phyloP scores from a whole-genome alignment of 2,888 invertebrate species.

The Helleia helle region DNA sequence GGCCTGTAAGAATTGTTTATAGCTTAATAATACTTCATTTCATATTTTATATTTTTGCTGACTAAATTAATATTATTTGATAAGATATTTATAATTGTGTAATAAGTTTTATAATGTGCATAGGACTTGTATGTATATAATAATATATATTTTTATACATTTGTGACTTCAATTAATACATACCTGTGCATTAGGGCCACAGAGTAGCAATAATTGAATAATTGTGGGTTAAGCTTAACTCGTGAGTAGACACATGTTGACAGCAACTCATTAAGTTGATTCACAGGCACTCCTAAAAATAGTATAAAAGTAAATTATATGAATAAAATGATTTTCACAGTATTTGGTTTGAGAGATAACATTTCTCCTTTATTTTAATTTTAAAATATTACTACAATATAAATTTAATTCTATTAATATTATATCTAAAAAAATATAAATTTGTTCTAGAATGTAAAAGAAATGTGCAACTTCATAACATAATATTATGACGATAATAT shows the following conservation, averaged over 20 bases:
- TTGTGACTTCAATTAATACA: no score
- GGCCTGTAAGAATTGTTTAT: slow-evolving; percentile 30
- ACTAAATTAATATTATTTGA: no score
- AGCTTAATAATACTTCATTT: background rate
- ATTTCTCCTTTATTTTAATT: slow-evolving; percentile 1
- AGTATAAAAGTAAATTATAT: slow-evolving; percentile 7
- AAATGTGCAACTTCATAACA: no score
- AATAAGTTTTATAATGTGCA: no score
- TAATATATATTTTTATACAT: background rate
- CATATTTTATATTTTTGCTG: no score
- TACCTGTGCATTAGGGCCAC: slow-evolving; percentile 84
- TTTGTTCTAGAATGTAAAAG: no score
- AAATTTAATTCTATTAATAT: no score
- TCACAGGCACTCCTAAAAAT: slow-evolving; percentile 49
- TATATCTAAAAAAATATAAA: no score
- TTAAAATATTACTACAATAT: no score
- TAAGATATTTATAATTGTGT: background rate
- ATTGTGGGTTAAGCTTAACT: slow-evolving; percentile 83
- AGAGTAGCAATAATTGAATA: slow-evolving; percentile 86
- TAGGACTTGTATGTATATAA: no score
- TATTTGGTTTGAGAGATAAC: background rate
- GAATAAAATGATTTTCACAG: no score
- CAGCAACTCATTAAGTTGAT: slow-evolving; percentile 75
- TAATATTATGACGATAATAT: no score
- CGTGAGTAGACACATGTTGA: slow-evolving; percentile 81